Evolutionary conservation across 2,113 vertebrate species (phyloP).

Genomic region (Oenanthe melanoleuca): DNA sequence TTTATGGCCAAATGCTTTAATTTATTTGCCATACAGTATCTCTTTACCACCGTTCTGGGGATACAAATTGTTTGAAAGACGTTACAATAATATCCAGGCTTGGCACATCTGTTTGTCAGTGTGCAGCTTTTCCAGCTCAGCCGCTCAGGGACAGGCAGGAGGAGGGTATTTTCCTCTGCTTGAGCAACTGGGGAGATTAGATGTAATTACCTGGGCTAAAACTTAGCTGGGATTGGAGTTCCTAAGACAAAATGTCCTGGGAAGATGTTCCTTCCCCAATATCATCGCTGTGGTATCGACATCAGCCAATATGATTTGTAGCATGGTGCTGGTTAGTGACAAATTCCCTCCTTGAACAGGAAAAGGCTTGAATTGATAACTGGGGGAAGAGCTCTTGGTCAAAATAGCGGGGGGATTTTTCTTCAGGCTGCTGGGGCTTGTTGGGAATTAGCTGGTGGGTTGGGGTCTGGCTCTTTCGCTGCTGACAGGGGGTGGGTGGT

Average conservation of each 20-base stretch:
- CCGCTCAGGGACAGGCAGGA: background rate
- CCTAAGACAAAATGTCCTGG: background rate
- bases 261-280: background rate
- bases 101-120: conserved; percentile 35
- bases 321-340: background rate
- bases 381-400: background rate
- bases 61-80: conserved; percentile 48
- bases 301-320: background rate
- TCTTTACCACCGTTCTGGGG: conserved; percentile 41
- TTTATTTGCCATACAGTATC: conserved; percentile 60
- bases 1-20: conserved; percentile 33
- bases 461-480: background rate
- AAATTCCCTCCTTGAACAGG: background rate
- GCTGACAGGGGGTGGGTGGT: accelerated
- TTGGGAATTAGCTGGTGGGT: background rate
- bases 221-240: background rate
- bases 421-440: background rate
- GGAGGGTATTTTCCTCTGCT: background rate
- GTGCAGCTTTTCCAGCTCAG: background rate
- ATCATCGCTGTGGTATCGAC: accelerated
- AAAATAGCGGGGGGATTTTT: background rate
- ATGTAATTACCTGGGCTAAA: background rate
- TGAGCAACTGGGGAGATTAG: background rate
- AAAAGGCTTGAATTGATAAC: background rate
- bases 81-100: background rate